A percentile compares a stretch with the other conserved stretches of the same genome.
Conservation (phyloP, 2,113 vertebrate genomes). For the Gobiocypris rarus region DNA sequence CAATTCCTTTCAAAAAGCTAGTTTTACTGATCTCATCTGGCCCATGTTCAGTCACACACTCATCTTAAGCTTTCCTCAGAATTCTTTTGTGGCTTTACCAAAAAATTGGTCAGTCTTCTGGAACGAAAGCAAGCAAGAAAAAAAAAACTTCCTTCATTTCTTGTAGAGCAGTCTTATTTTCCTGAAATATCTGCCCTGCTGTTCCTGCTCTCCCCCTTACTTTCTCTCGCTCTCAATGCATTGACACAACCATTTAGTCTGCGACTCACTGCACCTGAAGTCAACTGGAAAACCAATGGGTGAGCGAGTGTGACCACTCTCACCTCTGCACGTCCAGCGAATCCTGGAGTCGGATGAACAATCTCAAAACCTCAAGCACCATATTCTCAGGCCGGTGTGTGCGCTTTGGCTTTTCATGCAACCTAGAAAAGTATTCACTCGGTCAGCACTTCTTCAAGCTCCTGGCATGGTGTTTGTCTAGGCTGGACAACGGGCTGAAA, state of each 20-base stretch:
- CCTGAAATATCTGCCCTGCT: slow-evolving; percentile 61
- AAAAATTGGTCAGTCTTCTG: neutral
- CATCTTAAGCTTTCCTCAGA: slow-evolving; percentile 17
- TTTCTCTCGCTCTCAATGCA: slow-evolving; percentile 36
- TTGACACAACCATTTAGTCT: slow-evolving; percentile 62
- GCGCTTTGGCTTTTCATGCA: slow-evolving; percentile 67
- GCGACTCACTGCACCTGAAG: slow-evolving; percentile 72
- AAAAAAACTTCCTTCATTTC: slow-evolving; percentile 57
- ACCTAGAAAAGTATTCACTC: slow-evolving; percentile 73
- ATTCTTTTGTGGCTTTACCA: neutral
- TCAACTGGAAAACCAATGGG: slow-evolving; percentile 68
- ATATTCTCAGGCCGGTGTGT: slow-evolving; percentile 21
- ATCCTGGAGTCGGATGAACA: neutral
- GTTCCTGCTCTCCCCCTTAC: neutral
- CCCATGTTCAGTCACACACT: neutral
- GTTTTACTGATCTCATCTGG: slow-evolving; percentile 4
- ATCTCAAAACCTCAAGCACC: slow-evolving; percentile 15
- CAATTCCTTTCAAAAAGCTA: neutral
- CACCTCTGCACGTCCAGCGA: neutral
- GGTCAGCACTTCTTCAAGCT: slow-evolving; percentile 76
- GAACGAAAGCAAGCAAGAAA: neutral
- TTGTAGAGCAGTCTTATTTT: slow-evolving; percentile 62
- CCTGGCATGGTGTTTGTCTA: slow-evolving; percentile 79
- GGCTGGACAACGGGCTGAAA: slow-evolving; percentile 76
- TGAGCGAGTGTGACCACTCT: slow-evolving; percentile 55